A percentile compares a stretch with the other conserved stretches of the same genome.
These are phyloP conservation scores for Fukomys damarensis DNA, from an alignment of 2,113 vertebrate genomes.

Conservation along the genomic window DNA sequence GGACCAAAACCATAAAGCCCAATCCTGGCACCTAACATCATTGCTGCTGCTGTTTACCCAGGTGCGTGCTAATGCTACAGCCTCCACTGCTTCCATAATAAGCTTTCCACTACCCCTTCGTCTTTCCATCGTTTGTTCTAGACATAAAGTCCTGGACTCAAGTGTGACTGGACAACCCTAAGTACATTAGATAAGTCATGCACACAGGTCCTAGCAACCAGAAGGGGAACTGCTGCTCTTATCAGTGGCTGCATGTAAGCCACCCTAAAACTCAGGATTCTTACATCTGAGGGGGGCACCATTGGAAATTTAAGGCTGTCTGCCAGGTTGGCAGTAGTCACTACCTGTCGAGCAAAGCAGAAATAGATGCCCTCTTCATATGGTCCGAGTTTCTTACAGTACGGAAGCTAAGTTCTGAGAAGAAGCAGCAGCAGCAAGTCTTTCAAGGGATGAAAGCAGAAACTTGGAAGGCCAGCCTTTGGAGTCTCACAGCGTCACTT, in stretches of 20 bases:
- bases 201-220: background rate
- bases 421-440: background rate
- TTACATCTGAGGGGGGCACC: background rate
- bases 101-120: background rate
- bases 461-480: background rate
- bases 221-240: background rate
- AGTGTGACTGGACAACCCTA: background rate
- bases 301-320: background rate
- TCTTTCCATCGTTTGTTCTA: background rate
- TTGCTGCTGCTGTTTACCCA: fast-evolving
- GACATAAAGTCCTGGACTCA: background rate
- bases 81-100: background rate
- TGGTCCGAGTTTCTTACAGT: background rate
- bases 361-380: fast-evolving
- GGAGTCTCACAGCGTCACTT: background rate
- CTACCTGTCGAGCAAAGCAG: background rate
- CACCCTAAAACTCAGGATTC: background rate
- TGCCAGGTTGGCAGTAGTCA: background rate
- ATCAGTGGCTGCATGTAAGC: background rate
- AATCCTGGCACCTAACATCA: too few species aligned
- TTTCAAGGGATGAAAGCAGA: background rate
- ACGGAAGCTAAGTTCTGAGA: background rate
- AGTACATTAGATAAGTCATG: background rate
- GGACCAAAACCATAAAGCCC: background rate
- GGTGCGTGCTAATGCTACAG: background rate